A percentile compares a stretch with the other conserved stretches of the same genome.
phyloP scores from a whole-genome alignment of 1,140 invertebrate species.

The Megalopta genalis region DNA sequence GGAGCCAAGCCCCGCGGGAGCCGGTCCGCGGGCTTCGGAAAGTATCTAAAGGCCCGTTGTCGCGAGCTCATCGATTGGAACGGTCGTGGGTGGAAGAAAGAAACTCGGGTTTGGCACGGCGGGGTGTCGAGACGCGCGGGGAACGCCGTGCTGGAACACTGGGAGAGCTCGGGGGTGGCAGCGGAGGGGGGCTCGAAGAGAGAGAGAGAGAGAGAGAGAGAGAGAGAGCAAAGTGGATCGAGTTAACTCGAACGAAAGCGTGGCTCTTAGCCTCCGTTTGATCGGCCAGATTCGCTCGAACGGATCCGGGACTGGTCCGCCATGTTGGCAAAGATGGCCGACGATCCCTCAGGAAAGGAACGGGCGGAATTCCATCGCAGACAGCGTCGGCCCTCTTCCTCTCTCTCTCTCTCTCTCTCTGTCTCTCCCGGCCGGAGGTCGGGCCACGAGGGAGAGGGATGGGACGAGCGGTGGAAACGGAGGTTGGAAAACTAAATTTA shows the following conservation, averaged over 20 bases:
- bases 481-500: conserved; percentile 78
- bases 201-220: conserved; percentile 58
- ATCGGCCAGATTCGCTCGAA: conserved; percentile 80
- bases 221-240: conserved; percentile 71
- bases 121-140: neutral
- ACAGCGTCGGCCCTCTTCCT: neutral
- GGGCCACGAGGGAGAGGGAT: conserved; percentile 23
- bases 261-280: conserved; percentile 79
- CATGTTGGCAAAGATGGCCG: conserved; percentile 69
- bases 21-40: conserved; percentile 43
- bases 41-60: conserved; percentile 69
- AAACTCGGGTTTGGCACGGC: neutral
- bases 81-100: conserved; percentile 65
- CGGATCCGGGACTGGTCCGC: conserved; percentile 68
- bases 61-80: conserved; percentile 76
- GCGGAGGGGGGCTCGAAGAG: neutral
- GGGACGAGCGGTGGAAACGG: conserved; percentile 48
- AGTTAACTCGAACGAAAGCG: conserved; percentile 79
- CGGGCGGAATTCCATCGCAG: conserved; percentile 30
- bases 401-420: too few relatives aligned
- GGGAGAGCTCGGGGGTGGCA: conserved; percentile 41
- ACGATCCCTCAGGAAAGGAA: conserved; percentile 49
- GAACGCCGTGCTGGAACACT: conserved; percentile 44
- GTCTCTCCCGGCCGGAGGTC: conserved; percentile 17
- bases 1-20: neutral